Conservation (phyloP, 2,888 invertebrate genomes). For the Griposia aprilina region DNA sequence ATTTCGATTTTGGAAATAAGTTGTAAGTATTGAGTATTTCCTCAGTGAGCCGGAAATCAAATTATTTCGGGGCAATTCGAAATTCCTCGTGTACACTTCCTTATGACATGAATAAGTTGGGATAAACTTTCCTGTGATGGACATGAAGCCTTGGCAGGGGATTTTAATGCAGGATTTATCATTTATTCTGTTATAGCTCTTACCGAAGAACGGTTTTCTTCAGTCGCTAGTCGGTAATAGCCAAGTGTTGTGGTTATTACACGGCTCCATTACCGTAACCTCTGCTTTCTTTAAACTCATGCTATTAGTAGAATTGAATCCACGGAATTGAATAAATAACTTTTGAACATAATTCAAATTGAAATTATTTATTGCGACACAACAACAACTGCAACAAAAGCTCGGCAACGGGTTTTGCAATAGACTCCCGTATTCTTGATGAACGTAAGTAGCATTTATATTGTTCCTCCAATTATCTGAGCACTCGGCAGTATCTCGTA, state of each 20-base stretch:
- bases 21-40: constrained; percentile 45
- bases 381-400: no score
- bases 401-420: background rate
- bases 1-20: constrained; percentile 29
- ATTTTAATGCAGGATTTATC: constrained; percentile 39
- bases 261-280: constrained; percentile 18
- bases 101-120: constrained; percentile 35
- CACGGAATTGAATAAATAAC: background rate
- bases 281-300: constrained; percentile 19
- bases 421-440: constrained; percentile 10
- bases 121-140: constrained; percentile 32
- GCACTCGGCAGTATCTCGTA: constrained; percentile 44
- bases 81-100: constrained; percentile 42
- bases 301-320: background rate
- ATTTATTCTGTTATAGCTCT: constrained; percentile 43
- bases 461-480: constrained; percentile 53
- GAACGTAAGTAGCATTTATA: constrained; percentile 24
- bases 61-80: constrained; percentile 32
- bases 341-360: constrained; percentile 1
- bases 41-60: constrained; percentile 46
- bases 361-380: no score
- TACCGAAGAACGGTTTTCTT: constrained; percentile 23
- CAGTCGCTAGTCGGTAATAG: constrained; percentile 8
- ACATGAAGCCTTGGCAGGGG: constrained; percentile 7
- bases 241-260: constrained; percentile 38